Base-by-base conservation (phyloP, 2,888 invertebrate genomes). In the Hemithea aestivaria region DNA sequence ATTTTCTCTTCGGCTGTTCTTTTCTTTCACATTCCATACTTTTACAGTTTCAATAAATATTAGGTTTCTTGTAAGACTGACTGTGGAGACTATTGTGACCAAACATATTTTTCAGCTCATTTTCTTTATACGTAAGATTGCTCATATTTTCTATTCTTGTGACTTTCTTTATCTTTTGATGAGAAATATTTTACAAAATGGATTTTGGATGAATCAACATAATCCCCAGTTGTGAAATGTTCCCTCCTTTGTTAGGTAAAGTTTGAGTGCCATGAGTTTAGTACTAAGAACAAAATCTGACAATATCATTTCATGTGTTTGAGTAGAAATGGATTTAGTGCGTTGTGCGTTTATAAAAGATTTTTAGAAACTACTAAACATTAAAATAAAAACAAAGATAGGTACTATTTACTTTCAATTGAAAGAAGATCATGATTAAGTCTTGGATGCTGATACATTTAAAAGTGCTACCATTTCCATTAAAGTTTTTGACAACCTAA, bases 221-320 rank as follows among this genome's bases (percentile, higher is more conserved):
- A 59, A 66, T 66, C 51, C 66, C 76, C 75, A 71, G 84, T 85
- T 87, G 87, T 87, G 87, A 85, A 73, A 64, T 58, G 76, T 74
- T 85, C 87, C 87, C 81, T 85, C 87, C 85, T 83, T 71, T 73
- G 75, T 82, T 82, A 81, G 74, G 72, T 69, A 73, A 81, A 80
- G 73, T 81, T 82, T 82, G 66, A 73, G 85, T 87, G 85, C 84
- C 85, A 87, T 85, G 72, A 56, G 78, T 77, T 74, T 83, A 81
- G 78, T 58, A 49, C 70, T 81, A 85, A 79, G 82, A 66, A 64
- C 75, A 71, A 53, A 74, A 78, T 74, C 79, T 55, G 80, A 83
- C 81, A 85, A 83, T 82, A 82, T 81, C 69, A 74, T 70, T 36
- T 41, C 29, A 26, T 10, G 11, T 11, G 2, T 10, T 21, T 8